Percentiles rank a stretch among this genome's conserved stretches.
Evolutionary conservation across 2,113 vertebrate genomes (phyloP).

Genomic region (Pelecanoides urinatrix): DNA sequence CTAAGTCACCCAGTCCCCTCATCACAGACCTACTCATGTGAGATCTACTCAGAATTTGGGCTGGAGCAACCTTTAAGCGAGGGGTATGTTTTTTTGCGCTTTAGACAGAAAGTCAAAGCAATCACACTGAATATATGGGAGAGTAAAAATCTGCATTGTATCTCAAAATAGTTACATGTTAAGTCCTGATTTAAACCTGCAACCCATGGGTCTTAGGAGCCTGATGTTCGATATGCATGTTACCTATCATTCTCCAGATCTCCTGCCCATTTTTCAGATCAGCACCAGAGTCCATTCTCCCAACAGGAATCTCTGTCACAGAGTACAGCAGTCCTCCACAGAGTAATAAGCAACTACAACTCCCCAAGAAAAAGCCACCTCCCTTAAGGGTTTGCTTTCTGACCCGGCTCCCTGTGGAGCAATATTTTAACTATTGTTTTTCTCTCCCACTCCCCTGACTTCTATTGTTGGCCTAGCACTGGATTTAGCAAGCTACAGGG

Average conservation of each 20-base stretch:
- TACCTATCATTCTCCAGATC: neutral
- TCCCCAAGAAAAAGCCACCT: neutral
- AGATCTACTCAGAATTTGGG: neutral
- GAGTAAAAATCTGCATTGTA: neutral
- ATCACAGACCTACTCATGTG: neutral
- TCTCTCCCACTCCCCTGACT: neutral
- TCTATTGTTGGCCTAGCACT: neutral
- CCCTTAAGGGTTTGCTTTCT: neutral
- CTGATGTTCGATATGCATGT: accelerated
- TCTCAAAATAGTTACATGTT: neutral
- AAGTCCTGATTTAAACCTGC: neutral
- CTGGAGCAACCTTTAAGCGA: neutral
- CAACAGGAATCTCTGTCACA: neutral
- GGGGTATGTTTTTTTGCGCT: neutral
- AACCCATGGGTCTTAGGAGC: neutral
- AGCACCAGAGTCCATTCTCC: neutral
- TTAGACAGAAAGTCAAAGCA: neutral
- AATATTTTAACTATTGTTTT: neutral
- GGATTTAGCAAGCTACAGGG: neutral
- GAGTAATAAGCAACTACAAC: neutral
- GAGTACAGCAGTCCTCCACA: neutral
- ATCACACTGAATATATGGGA: neutral
- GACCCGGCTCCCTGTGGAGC: neutral
- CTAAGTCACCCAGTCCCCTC: neutral
- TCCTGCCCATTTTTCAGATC: neutral